These are phyloP conservation scores for Epizoanthus illoricatus DNA, from an alignment of 92 coral and sea anemone genomes.

Conservation along the genomic window DNA sequence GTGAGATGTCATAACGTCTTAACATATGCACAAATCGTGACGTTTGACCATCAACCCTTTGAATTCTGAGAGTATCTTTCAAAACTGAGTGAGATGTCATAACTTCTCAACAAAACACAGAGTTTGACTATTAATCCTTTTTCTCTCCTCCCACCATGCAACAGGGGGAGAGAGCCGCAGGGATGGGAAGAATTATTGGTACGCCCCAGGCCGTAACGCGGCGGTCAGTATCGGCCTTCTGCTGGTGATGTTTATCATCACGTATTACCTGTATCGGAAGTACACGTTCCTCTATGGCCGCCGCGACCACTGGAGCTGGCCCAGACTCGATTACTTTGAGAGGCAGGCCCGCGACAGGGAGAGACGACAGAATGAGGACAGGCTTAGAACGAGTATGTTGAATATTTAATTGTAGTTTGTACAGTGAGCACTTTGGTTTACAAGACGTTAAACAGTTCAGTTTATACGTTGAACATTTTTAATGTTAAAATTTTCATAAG, in stretches of 20 bases:
- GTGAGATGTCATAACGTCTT: no score
- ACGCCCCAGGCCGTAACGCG: conserved; percentile 40
- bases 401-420: neutral
- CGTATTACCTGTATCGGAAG: conserved; percentile 36
- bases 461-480: no score
- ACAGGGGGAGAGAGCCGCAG: conserved; percentile 26
- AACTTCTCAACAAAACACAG: neutral
- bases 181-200: conserved; percentile 27
- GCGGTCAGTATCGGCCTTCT: conserved; percentile 34
- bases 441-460: no score
- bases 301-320: conserved; percentile 40
- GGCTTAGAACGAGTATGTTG: conserved; percentile 19
- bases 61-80: no score
- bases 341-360: conserved; percentile 35
- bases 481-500: no score
- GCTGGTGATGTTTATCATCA: conserved; percentile 35
- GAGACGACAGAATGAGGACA: conserved; percentile 19
- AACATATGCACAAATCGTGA: no score
- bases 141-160: no score
- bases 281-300: conserved; percentile 36
- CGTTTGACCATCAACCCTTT: no score
- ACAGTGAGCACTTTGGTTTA: no score
- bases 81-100: no score
- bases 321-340: conserved; percentile 32
- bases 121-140: neutral